Conservation (phyloP, 2,888 invertebrate species). For the Heterodera filipjevi region DNA sequence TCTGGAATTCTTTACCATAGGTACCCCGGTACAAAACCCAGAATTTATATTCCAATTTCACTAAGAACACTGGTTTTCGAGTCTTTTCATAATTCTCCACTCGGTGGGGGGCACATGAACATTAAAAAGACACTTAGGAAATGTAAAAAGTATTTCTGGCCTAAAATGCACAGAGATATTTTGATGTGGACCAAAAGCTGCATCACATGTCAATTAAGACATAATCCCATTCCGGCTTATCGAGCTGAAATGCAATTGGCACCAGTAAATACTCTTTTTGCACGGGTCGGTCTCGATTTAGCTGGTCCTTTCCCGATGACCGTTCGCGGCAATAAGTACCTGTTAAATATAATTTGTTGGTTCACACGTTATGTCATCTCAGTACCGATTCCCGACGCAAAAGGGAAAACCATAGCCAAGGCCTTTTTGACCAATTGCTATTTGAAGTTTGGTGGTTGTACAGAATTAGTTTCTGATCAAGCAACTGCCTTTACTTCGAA, state of each 20-base stretch:
- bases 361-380: conserved; percentile 47
- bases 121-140: conserved; percentile 35
- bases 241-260: background rate
- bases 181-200: conserved; percentile 29
- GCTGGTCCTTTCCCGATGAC: conserved; percentile 34
- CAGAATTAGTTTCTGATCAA: conserved; percentile 50
- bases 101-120: conserved; percentile 43
- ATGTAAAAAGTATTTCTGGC: conserved; percentile 36
- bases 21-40: background rate
- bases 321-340: conserved; percentile 30
- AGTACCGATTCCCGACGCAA: conserved; percentile 58
- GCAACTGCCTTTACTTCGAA: conserved; percentile 44
- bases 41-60: background rate
- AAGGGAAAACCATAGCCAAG: conserved; percentile 57
- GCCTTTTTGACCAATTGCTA: too few species aligned
- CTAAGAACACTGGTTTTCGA: conserved; percentile 22
- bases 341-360: conserved; percentile 26
- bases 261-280: background rate
- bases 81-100: conserved; percentile 35
- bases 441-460: conserved; percentile 47
- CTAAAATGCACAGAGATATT: conserved; percentile 34
- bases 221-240: background rate
- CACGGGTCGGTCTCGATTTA: conserved; percentile 31
- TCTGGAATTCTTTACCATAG: background rate
- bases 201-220: background rate